These are phyloP conservation scores for Rhodeus uyekii DNA, from an alignment of 2,797 vertebrate species.

Conservation along the genomic window DNA sequence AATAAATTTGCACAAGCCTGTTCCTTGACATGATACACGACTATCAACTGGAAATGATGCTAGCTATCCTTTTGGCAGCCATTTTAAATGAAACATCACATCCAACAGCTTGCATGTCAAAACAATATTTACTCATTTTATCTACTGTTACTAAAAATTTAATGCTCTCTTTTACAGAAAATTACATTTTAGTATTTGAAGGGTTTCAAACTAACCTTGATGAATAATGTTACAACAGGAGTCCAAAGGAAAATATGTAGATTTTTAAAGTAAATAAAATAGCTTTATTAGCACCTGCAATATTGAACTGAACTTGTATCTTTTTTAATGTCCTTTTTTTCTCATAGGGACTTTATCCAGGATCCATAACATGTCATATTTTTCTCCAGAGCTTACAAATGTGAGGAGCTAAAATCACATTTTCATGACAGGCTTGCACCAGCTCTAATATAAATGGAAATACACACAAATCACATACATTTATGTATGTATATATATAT, in stretches of 20 bases:
- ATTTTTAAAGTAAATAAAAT: neutral
- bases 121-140: neutral
- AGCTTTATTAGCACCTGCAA: neutral
- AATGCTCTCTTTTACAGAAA: neutral
- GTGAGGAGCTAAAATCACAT: neutral
- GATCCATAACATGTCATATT: neutral
- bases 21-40: neutral
- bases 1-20: neutral
- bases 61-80: neutral
- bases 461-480: no score
- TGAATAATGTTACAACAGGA: neutral
- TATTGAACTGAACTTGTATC: neutral
- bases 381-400: neutral
- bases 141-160: neutral
- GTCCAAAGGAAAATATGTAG: neutral
- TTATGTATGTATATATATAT: no score
- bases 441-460: no score
- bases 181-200: neutral
- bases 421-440: no score
- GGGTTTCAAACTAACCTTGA: neutral
- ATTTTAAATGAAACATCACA: conserved; percentile 7
- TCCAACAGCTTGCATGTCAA: neutral
- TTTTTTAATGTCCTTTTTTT: neutral
- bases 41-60: neutral
- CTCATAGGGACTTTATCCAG: neutral